Percentiles rank a stretch among this genome's conserved stretches.
These are phyloP conservation scores for Megalops atlanticus DNA, from an alignment of 2,113 vertebrate genomes.

Conservation along the genomic window DNA sequence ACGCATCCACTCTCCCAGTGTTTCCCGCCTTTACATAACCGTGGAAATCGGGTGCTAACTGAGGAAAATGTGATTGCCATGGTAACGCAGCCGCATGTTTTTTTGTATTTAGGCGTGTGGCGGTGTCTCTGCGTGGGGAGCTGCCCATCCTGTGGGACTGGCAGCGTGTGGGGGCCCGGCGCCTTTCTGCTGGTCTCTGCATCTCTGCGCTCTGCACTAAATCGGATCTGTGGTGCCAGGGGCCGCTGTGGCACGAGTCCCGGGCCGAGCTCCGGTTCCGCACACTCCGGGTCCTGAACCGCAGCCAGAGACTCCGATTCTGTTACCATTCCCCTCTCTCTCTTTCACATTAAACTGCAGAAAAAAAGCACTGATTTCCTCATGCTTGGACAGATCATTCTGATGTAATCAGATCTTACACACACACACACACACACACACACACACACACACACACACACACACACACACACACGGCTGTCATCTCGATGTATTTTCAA, in stretches of 20 bases:
- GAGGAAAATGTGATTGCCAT: neutral
- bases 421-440: conserved; percentile 29
- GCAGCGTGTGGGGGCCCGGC: neutral
- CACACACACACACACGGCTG: conserved; percentile 22
- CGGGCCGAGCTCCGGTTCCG: neutral
- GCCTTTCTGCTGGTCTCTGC: neutral
- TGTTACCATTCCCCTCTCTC: neutral
- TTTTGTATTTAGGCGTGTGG: neutral
- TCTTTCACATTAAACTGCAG: too few species aligned
- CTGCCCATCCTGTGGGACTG: neutral
- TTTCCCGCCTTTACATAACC: neutral
- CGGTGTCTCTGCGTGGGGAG: neutral
- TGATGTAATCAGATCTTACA: neutral
- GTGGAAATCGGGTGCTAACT: neutral
- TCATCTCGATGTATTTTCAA: neutral
- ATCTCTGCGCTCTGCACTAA: too few species aligned
- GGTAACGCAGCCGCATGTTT: neutral
- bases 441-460: conserved; percentile 13
- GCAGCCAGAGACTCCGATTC: neutral
- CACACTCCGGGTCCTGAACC: neutral
- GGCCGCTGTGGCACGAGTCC: neutral
- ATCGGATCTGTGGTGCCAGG: neutral
- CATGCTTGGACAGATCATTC: conserved; percentile 32
- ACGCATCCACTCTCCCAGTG: neutral
- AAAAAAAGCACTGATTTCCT: conserved; percentile 40